phyloP scores from a whole-genome alignment of 1,140 invertebrate genomes.

The Bombus sibiricus region DNA sequence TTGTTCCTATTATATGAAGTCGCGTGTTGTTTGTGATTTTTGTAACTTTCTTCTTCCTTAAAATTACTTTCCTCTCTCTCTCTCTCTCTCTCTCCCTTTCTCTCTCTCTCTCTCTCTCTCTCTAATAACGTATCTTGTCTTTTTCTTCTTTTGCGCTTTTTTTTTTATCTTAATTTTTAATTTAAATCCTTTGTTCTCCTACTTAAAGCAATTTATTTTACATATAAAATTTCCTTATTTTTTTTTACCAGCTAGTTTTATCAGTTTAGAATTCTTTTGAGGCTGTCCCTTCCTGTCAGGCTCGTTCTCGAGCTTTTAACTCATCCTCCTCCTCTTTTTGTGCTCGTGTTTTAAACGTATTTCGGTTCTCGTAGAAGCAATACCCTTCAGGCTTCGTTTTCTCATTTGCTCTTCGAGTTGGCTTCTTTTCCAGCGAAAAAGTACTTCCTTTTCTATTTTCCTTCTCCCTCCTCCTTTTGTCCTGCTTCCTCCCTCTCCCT shows the following conservation, averaged over 20 bases:
- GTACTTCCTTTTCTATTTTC: background rate
- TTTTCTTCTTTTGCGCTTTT: background rate
- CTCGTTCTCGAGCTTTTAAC: too few relatives aligned
- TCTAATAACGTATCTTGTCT: too few relatives aligned
- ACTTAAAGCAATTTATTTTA: conserved; percentile 16
- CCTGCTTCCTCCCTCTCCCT: background rate
- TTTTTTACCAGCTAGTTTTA: conserved; percentile 5
- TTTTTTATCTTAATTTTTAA: background rate
- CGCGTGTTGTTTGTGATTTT: background rate
- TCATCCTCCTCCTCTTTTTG: background rate
- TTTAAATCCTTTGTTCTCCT: background rate
- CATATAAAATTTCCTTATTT: conserved; percentile 27
- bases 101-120: background rate
- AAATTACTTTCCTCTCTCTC: background rate
- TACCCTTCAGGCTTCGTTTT: background rate
- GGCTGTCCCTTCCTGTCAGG: background rate
- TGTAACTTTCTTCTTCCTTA: background rate
- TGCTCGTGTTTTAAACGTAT: conserved; percentile 10
- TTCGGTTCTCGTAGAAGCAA: conserved; percentile 5
- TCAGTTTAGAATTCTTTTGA: conserved; percentile 38
- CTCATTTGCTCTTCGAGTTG: background rate
- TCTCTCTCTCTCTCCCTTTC: background rate
- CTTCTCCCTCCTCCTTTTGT: conserved; percentile 9
- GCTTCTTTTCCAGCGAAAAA: background rate
- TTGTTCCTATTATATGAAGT: background rate